phyloP scores from a whole-genome alignment of 2,797 vertebrate genomes.

The Siniperca undulata region DNA sequence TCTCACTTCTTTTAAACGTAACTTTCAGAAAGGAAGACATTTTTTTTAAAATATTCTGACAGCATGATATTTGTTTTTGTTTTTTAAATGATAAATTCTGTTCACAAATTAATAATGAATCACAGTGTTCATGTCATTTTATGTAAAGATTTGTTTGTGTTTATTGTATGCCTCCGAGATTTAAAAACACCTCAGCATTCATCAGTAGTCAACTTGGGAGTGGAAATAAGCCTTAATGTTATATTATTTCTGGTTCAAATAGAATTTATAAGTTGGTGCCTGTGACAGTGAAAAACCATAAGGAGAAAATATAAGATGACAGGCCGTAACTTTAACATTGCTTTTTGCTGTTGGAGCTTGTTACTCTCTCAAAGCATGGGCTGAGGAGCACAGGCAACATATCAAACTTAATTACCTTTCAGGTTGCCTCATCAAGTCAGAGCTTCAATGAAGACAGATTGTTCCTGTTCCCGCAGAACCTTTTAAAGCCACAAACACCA shows the following conservation, averaged over 20 bases:
- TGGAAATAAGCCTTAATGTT: slow-evolving; percentile 47
- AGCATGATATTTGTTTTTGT: neutral
- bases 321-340: slow-evolving; percentile 81
- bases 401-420: slow-evolving; percentile 89
- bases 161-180: slow-evolving; percentile 4
- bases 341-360: slow-evolving; percentile 82
- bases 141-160: slow-evolving; percentile 13
- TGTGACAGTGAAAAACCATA: slow-evolving; percentile 76
- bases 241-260: slow-evolving; percentile 69
- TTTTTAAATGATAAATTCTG: neutral
- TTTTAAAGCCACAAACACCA: slow-evolving; percentile 78
- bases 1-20: neutral
- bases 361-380: slow-evolving; percentile 80
- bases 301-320: slow-evolving; percentile 78
- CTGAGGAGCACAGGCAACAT: slow-evolving; percentile 82
- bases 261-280: slow-evolving; percentile 69
- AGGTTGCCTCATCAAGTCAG: slow-evolving; percentile 85
- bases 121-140: neutral
- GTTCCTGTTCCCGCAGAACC: slow-evolving; percentile 72
- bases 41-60: neutral
- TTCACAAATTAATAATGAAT: slow-evolving; percentile 2
- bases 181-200: slow-evolving; percentile 27
- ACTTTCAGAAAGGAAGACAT: neutral
- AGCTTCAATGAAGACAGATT: slow-evolving; percentile 85
- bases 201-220: slow-evolving; percentile 20